A percentile compares a stretch with the other conserved stretches of the same genome.
Conservation (phyloP, 2,113 vertebrate genomes). For the Talpa occidentalis region DNA sequence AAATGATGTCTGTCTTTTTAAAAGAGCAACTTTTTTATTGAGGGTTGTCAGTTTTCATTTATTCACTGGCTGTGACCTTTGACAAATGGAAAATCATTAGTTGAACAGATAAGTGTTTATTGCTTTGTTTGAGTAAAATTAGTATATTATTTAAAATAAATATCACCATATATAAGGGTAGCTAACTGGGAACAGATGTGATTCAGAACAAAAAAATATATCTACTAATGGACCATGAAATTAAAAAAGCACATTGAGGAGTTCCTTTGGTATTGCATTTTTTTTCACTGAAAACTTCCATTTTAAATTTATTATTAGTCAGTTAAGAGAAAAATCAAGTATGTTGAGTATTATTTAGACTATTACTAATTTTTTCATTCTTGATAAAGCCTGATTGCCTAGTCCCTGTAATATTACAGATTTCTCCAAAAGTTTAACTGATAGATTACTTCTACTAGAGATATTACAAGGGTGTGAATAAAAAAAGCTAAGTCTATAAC, state of each 20-base stretch:
- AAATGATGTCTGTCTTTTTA: neutral
- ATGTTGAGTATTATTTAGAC: constrained; percentile 2
- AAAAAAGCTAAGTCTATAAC: neutral
- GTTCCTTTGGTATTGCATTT: neutral
- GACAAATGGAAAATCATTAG: neutral
- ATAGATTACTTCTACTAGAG: neutral
- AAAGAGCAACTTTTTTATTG: constrained; percentile 1
- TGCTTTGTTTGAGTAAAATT: constrained; percentile 19
- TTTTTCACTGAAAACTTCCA: constrained; percentile 36
- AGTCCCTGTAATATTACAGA: neutral
- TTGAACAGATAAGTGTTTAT: constrained; percentile 14
- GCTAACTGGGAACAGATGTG: neutral
- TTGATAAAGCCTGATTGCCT: neutral
- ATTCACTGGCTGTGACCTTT: neutral
- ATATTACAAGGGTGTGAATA: neutral
- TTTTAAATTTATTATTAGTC: constrained; percentile 3
- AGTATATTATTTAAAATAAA: neutral
- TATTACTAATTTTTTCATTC: neutral
- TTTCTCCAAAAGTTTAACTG: constrained; percentile 32
- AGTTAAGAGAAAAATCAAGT: neutral
- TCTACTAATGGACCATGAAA: neutral
- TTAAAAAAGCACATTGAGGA: constrained; percentile 16
- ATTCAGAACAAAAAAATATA: constrained; percentile 30
- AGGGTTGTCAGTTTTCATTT: neutral
- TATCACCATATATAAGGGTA: neutral